Conservation (phyloP, 2,888 invertebrate genomes). For the Nebria brevicollis region DNA sequence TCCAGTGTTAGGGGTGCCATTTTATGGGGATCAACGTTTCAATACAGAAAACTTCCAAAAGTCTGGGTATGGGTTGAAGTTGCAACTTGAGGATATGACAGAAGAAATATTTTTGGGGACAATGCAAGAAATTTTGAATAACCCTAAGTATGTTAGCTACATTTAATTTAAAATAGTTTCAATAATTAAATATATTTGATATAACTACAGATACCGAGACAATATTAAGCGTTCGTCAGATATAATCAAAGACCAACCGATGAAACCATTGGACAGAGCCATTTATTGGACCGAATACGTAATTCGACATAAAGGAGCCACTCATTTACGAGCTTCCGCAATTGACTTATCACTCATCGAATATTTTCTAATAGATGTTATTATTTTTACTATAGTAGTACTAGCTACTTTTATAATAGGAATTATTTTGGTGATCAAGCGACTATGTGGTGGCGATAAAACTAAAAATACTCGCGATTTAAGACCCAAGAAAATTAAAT, state of each 20-base stretch:
- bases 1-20: constrained; percentile 66
- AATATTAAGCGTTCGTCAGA: background rate
- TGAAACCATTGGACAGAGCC: constrained; percentile 14
- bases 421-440: background rate
- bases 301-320: background rate
- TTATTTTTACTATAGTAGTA: background rate
- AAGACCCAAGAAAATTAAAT: background rate
- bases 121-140: constrained; percentile 59
- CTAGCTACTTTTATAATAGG: background rate
- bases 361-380: constrained; percentile 25
- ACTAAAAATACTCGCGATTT: background rate
- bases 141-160: constrained; percentile 55
- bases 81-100: constrained; percentile 60
- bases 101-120: constrained; percentile 60
- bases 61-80: constrained; percentile 60
- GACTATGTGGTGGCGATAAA: background rate
- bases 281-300: constrained; percentile 31
- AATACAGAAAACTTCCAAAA: constrained; percentile 63
- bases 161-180: background rate
- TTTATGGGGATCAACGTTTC: constrained; percentile 65
- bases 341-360: background rate
- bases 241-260: constrained; percentile 25
- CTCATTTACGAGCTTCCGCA: constrained; percentile 9
- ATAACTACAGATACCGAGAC: constrained; percentile 12
- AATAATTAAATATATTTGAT: background rate